Evolutionary conservation across 2,797 vertebrate genomes (phyloP), one percentile per base, ranked within the genome.

Genomic region (Bradypus variegatus): DNA sequence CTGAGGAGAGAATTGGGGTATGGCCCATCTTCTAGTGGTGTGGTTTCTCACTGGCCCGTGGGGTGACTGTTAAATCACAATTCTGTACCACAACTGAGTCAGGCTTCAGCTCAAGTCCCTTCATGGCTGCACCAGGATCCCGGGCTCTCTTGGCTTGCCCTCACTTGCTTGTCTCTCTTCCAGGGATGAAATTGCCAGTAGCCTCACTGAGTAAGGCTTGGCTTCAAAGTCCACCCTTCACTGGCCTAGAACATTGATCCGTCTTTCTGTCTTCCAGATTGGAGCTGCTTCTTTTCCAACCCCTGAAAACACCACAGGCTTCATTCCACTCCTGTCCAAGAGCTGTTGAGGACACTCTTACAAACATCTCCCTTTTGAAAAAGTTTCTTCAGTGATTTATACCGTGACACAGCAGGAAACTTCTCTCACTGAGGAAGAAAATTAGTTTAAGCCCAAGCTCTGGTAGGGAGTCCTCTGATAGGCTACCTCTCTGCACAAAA

Each of bases 101-200:
- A 79, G 62, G 14, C 67, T 82, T 87, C 13, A n/a, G 53, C 16
- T 82, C 12, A 27, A 53, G 58, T 60, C 73, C 31, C 14, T 27
- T 36, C 60, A 12, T n/a, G 14, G 31, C 38, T 31, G 4, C 36
- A 41, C 13, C 19, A 10, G 83, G 82, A 70, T 76, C 75, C n/a
- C 38, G 9, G 9, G 41, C 14, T 65, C 36, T 78, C 81, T 72
- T 75, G 62, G 48, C 41, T 83, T 33, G 6, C 21, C 55, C 23
- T 89, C 53, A 29, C n/a, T 88, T 67, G 67, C 25, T 58, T 29
- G 48, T 72, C 45, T 81, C 58, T 91, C 48, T 96, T 88, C 55
- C 41, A n/a, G 27, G 48, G 62, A 84, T 84, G 41, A 80, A 69
- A 41, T 19, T 89, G 75, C 92, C 53, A 82, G 53, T 38, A 70